A percentile compares a stretch with the other conserved stretches of the same genome.
Conservation (phyloP, 2,113 vertebrate genomes). For the Oryzias celebensis region DNA sequence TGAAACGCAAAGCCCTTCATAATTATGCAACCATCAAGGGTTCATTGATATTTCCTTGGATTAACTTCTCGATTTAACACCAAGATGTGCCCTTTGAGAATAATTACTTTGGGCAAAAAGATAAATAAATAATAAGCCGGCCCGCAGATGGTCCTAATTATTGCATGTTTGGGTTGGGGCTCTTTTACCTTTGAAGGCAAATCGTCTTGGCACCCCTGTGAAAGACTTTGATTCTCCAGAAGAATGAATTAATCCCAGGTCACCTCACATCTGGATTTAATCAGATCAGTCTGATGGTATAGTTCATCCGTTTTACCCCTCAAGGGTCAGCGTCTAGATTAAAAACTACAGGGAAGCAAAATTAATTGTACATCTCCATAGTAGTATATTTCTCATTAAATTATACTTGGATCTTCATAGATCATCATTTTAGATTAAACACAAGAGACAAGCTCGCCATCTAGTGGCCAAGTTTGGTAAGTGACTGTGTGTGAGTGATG, state of each 20-base stretch:
- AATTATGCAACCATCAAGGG: neutral
- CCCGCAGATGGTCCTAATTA: constrained; percentile 51
- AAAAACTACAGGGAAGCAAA: neutral
- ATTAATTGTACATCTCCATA: no score
- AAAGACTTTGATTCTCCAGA: constrained; percentile 11
- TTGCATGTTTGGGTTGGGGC: constrained; percentile 10
- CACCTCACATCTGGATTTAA: constrained; percentile 44
- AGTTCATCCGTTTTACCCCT: constrained; percentile 15
- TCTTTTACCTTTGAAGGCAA: constrained; percentile 21
- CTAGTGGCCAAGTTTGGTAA: constrained; percentile 50
- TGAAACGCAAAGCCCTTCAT: neutral
- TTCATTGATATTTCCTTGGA: constrained; percentile 10
- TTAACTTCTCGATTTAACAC: constrained; percentile 12
- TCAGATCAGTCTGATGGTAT: constrained; percentile 41
- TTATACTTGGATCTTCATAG: constrained; percentile 10
- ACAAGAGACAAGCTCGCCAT: constrained; percentile 59
- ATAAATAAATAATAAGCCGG: constrained; percentile 12
- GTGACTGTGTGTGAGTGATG: constrained; percentile 44
- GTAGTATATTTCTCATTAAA: no score
- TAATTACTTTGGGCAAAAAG: constrained; percentile 43
- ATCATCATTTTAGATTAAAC: neutral
- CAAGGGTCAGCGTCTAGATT: constrained; percentile 21
- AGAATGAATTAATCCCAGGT: constrained; percentile 47
- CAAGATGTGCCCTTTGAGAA: constrained; percentile 4
- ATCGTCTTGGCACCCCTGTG: constrained; percentile 32